A percentile compares a stretch with the other conserved stretches of the same genome.
Conservation (phyloP, 2,113 vertebrate species). For the Embiotoca jacksoni region DNA sequence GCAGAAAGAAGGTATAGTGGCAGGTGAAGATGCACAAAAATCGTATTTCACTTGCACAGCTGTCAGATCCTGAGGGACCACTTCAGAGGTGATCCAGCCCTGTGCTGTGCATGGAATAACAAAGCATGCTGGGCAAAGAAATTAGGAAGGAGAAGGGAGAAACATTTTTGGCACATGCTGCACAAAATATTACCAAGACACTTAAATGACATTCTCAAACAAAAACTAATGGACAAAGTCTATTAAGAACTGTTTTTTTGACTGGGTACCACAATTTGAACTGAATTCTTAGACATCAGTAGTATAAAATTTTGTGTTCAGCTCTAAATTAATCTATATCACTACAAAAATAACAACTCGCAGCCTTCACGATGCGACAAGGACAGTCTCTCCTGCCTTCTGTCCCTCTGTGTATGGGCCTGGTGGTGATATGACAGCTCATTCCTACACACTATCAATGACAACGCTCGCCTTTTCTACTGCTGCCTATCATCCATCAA, state of each 20-base stretch:
- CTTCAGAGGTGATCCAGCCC: slow-evolving; percentile 18
- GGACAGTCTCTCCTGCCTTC: slow-evolving; percentile 24
- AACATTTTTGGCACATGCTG: not conserved
- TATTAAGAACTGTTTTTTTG: slow-evolving; percentile 1
- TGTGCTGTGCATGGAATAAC: slow-evolving; percentile 21
- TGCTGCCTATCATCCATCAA: slow-evolving; percentile 73
- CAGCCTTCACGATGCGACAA: slow-evolving; percentile 10
- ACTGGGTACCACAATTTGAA: not conserved
- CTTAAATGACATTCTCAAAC: not conserved
- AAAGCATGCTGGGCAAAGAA: not conserved
- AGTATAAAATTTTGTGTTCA: not conserved
- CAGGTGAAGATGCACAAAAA: slow-evolving; percentile 52
- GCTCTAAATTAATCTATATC: slow-evolving; percentile 1
- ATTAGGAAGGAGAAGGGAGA: not conserved
- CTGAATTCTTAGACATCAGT: not conserved
- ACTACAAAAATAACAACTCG: not conserved
- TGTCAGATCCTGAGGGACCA: slow-evolving; percentile 44
- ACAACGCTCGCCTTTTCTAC: slow-evolving; percentile 35
- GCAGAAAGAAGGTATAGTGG: slow-evolving; percentile 45
- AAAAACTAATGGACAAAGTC: slow-evolving; percentile 1
- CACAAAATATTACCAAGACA: slow-evolving; percentile 15
- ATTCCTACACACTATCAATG: slow-evolving; percentile 75
- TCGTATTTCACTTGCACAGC: slow-evolving; percentile 45
- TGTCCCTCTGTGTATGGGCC: slow-evolving; percentile 36
- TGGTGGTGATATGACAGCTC: slow-evolving; percentile 63